Percentiles rank a stretch among this genome's conserved stretches.
Conservation (phyloP, 1,140 invertebrate genomes). For the Drosophila quadrilineata region DNA sequence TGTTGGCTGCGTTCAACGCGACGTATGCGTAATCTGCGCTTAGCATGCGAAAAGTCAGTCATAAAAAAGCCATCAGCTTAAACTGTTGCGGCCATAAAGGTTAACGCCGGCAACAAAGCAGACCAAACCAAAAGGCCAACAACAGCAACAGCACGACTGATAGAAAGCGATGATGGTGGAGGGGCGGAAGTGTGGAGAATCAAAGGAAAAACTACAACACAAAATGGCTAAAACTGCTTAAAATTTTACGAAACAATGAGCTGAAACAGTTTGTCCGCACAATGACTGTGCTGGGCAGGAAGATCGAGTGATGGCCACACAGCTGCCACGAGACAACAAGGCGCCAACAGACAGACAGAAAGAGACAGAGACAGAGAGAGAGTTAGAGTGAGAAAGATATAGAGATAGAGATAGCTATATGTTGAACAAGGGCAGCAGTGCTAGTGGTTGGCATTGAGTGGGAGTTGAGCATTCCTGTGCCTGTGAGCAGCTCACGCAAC, state of each 20-base stretch:
- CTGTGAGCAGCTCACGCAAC: slow-evolving; percentile 62
- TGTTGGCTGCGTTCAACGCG: slow-evolving; percentile 34
- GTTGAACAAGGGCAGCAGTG: no score
- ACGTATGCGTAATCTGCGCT: slow-evolving; percentile 76
- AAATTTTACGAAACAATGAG: slow-evolving; percentile 75
- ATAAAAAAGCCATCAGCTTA: slow-evolving; percentile 76
- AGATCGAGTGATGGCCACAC: slow-evolving; percentile 14
- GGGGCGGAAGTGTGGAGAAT: no score
- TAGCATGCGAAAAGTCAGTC: slow-evolving; percentile 71
- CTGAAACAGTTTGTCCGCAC: slow-evolving; percentile 47
- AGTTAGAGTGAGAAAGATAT: not conserved
- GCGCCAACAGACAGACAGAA: not conserved
- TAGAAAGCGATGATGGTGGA: no score
- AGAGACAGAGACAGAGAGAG: not conserved
- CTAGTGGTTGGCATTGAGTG: not conserved
- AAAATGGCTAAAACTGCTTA: slow-evolving; percentile 69
- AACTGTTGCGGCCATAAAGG: slow-evolving; percentile 77
- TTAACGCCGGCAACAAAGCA: slow-evolving; percentile 54
- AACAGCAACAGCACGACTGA: not conserved
- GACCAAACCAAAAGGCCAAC: slow-evolving; percentile 4
- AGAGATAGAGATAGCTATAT: no score
- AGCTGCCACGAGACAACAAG: not conserved
- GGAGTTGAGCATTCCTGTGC: slow-evolving; percentile 59
- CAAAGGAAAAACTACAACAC: slow-evolving; percentile 31
- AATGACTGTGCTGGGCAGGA: slow-evolving; percentile 3